Evolutionary conservation across 2,888 invertebrate genomes (phyloP), one percentile per base, ranked within the genome.

Genomic region (Gryllus longicercus): DNA sequence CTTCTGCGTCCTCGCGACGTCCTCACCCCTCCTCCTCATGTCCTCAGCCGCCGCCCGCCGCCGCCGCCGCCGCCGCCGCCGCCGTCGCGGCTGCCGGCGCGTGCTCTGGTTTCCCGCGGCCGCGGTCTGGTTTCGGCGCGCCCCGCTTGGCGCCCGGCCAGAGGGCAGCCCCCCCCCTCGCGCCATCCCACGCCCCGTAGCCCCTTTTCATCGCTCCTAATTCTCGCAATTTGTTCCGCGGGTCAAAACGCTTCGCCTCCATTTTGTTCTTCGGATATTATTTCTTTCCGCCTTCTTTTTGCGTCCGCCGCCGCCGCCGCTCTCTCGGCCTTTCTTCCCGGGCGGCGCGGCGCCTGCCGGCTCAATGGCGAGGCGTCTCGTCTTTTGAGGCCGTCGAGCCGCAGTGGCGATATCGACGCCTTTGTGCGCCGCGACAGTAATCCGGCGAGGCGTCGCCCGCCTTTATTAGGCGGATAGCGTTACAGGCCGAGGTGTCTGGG

Each of bases 161-260:
- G 4, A 4, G 78, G 50, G n/a, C 18, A 51, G 21, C 10, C 51
- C 38, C 38, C 38, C 38, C 38, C 38, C 5, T 8, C 38, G 38
- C 38, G 51, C 74, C 74, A 1, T 38, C 38, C 38, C 49, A 25
- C 50, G 10, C 1, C 11, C 50, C 38, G 38, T 10, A 21, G 49
- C 50, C 50, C 50, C 50, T 11, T 11, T n/a, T 49, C 76, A 11
- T 11, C 76, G 76, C 25, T n/a, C 11, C 21, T 18, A 18, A 18
- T 23, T 76, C 50, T 50, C 14, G 76, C 50, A 76, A 76, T 50
- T 76, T 76, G 76, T 50, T 76, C 18, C 76, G 38, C 38, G 38
- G 38, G 38, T 38, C 38, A 38, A 38, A 38, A 38, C 38, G 38
- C 38, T 38, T 38, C 38, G 38, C 38, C 38, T 38, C 38, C 38